Percentiles rank a stretch among this genome's conserved stretches.
Conservation (phyloP, 2,113 vertebrate genomes). For the Phycodurus eques region DNA sequence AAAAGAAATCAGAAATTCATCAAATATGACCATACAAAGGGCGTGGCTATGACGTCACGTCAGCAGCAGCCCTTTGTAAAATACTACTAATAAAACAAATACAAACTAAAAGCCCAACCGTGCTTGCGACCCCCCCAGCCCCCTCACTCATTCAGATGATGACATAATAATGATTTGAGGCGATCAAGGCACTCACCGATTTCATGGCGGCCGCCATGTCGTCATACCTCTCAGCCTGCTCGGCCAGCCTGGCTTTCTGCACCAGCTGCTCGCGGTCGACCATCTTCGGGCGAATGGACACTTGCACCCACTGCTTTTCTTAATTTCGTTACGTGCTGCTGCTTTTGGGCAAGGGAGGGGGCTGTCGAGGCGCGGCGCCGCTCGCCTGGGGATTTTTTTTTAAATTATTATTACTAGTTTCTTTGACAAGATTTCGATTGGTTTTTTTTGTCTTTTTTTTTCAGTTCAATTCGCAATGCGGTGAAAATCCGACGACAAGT, state of each 20-base stretch:
- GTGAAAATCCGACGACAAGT: conserved; percentile 66
- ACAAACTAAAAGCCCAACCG: neutral
- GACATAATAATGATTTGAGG: neutral
- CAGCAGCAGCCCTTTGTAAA: neutral
- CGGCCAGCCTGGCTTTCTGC: conserved; percentile 98
- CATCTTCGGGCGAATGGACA: conserved; percentile 70
- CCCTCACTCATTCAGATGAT: too few relatives aligned
- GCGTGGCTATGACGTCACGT: neutral
- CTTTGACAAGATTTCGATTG: neutral
- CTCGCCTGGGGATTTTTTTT: conserved; percentile 22
- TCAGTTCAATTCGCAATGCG: conserved; percentile 60
- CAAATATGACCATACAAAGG: conserved; percentile 8
- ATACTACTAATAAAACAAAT: neutral
- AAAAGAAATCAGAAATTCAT: neutral
- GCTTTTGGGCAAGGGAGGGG: conserved; percentile 38
- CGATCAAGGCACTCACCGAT: conserved; percentile 82
- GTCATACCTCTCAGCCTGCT: conserved; percentile 96
- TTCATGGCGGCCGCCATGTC: conserved; percentile 99
- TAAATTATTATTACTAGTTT: neutral
- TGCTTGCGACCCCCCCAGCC: too few relatives aligned
- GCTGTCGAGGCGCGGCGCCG: conserved; percentile 25
- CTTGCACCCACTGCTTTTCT: too few relatives aligned
- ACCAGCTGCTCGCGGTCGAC: conserved; percentile 98
- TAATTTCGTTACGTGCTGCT: conserved; percentile 28
- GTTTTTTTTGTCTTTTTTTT: neutral